Percentiles rank a stretch among this genome's conserved stretches.
phyloP scores from a whole-genome alignment of 1,140 invertebrate species.

The Cecropterus lyciades region DNA sequence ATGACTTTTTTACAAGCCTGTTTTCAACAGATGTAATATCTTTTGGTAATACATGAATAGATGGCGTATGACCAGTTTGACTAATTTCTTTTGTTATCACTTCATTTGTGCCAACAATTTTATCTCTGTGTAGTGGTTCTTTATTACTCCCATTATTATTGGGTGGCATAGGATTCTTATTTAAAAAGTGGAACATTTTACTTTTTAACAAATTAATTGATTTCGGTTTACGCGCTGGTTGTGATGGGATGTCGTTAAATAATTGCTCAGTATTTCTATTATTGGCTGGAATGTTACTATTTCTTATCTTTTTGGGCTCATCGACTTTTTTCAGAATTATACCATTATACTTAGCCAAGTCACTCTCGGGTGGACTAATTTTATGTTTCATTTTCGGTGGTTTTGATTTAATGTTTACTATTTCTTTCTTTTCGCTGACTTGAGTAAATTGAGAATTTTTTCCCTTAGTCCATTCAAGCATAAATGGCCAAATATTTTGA shows the following conservation, averaged over 20 bases:
- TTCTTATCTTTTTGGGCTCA: slow-evolving; percentile 7
- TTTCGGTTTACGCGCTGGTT: slow-evolving; percentile 40
- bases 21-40: slow-evolving; percentile 1
- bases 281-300: neutral
- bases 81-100: neutral
- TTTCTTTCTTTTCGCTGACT: slow-evolving; percentile 14
- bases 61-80: neutral
- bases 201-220: slow-evolving; percentile 56
- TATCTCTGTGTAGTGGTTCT: neutral
- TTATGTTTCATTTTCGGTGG: slow-evolving; percentile 14
- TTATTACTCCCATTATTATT: neutral
- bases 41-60: neutral
- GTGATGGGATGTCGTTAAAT: neutral
- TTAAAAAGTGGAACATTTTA: slow-evolving; percentile 57
- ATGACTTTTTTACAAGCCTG: slow-evolving; percentile 25
- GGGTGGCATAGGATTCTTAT: neutral
- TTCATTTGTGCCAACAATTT: neutral
- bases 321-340: neutral
- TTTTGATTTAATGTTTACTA: slow-evolving; percentile 12
- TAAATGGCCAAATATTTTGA: slow-evolving; percentile 68
- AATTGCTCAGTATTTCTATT: slow-evolving; percentile 22
- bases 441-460: slow-evolving; percentile 13
- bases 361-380: neutral
- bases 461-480: slow-evolving; percentile 53
- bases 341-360: neutral